Percentiles rank a stretch among this genome's conserved stretches.
phyloP scores from a whole-genome alignment of 2,797 vertebrate species.

The Amblyopsis hoosieri region DNA sequence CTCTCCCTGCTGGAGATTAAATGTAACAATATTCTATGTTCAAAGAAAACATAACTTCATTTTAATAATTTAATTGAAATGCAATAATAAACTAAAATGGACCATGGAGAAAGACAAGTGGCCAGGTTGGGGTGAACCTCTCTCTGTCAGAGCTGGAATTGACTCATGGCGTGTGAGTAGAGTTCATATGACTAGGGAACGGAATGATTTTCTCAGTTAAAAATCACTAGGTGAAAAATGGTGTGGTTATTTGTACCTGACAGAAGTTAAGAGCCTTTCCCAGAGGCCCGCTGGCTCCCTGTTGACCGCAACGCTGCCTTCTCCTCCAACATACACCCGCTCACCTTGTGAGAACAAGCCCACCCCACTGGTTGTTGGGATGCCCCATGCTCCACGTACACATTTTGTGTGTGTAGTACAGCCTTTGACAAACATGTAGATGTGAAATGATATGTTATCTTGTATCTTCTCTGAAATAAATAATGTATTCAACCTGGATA shows the following conservation, averaged over 20 bases:
- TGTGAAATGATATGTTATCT: background rate
- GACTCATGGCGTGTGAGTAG: slow-evolving; percentile 79
- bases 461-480: slow-evolving; percentile 41
- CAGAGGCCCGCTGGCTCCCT: slow-evolving; percentile 76
- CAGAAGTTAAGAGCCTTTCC: slow-evolving; percentile 88
- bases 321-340: slow-evolving; percentile 75
- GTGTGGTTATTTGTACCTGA: slow-evolving; percentile 85
- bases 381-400: slow-evolving; percentile 49
- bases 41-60: no score
- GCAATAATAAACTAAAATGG: slow-evolving; percentile 28
- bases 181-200: slow-evolving; percentile 81
- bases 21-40: background rate
- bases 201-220: slow-evolving; percentile 80
- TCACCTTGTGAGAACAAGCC: slow-evolving; percentile 80
- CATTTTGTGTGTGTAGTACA: slow-evolving; percentile 1
- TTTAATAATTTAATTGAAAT: no score
- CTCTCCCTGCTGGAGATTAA: background rate
- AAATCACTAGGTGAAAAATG: slow-evolving; percentile 84
- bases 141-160: slow-evolving; percentile 66
- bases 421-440: background rate
- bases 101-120: slow-evolving; percentile 29
- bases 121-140: slow-evolving; percentile 26
- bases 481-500: slow-evolving; percentile 38
- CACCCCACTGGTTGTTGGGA: slow-evolving; percentile 52
- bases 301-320: slow-evolving; percentile 78